phyloP scores from a whole-genome alignment of 2,113 vertebrate genomes.

The Brienomyrus longianalis region DNA sequence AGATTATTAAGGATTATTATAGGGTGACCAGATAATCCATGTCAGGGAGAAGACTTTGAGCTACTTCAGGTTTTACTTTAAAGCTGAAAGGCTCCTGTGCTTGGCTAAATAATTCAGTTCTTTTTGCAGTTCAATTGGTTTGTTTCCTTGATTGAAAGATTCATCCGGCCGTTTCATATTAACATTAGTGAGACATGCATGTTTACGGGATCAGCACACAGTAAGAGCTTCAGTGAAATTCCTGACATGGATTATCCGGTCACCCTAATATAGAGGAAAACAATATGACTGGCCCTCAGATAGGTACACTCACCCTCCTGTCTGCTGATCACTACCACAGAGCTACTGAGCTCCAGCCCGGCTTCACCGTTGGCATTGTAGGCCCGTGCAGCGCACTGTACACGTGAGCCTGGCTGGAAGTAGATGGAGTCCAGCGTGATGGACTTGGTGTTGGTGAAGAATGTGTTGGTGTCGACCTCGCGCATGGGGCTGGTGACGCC shows the following conservation, averaged over 20 bases:
- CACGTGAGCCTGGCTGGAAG: constrained; percentile 71
- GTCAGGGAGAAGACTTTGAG: not conserved
- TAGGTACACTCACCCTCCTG: constrained; percentile 59
- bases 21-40: not conserved
- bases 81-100: not conserved
- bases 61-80: not conserved
- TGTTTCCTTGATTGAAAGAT: not conserved
- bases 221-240: not conserved
- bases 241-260: not conserved
- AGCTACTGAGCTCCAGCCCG: constrained; percentile 71
- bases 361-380: constrained; percentile 65
- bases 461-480: constrained; percentile 72
- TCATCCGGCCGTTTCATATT: not conserved
- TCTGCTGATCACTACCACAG: constrained; percentile 58
- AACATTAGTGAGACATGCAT: not conserved
- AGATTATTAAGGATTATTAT: not conserved
- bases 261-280: not conserved
- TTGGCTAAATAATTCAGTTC: not conserved
- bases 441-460: constrained; percentile 75
- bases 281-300: not conserved
- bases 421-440: constrained; percentile 74
- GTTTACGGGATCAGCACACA: not conserved
- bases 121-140: not conserved
- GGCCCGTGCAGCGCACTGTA: constrained; percentile 67
- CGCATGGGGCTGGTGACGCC: constrained; percentile 74